Conservation (phyloP, 2,797 vertebrate genomes). For the Stomatorhinus walkeri region DNA sequence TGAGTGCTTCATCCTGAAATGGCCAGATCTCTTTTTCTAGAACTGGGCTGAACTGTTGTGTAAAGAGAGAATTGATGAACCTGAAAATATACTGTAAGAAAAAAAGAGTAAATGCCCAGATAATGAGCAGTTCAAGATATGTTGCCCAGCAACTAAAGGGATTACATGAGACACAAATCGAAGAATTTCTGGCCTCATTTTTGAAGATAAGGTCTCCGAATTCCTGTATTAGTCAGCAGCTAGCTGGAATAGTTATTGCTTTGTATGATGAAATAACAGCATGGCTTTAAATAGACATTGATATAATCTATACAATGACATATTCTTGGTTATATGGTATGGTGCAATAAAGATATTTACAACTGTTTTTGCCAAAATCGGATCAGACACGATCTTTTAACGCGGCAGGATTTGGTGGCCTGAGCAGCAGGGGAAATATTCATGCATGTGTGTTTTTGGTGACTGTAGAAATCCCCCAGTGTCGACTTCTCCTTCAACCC, state of each 20-base stretch:
- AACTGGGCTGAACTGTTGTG: neutral
- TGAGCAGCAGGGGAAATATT: neutral
- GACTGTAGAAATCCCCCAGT: slow-evolving; percentile 59
- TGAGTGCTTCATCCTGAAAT: neutral
- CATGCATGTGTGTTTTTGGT: slow-evolving; percentile 2
- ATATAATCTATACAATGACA: neutral
- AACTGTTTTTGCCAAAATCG: neutral
- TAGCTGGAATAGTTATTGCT: neutral
- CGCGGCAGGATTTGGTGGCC: neutral
- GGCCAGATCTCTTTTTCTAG: neutral
- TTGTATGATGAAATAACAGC: neutral
- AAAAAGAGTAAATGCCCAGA: neutral
- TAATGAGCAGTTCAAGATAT: neutral
- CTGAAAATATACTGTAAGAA: neutral
- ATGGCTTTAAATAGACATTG: neutral
- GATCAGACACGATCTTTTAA: neutral
- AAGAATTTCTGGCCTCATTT: neutral
- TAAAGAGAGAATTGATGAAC: neutral
- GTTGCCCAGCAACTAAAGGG: neutral
- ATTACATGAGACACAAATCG: neutral
- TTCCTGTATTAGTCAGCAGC: neutral
- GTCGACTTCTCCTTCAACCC: slow-evolving; percentile 64
- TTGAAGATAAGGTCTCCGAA: neutral
- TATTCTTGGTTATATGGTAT: neutral
- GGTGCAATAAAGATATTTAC: neutral